Evolutionary conservation across 2,888 invertebrate species (phyloP), one percentile per base, ranked within the genome.

Genomic region (Heliconius aoede): DNA sequence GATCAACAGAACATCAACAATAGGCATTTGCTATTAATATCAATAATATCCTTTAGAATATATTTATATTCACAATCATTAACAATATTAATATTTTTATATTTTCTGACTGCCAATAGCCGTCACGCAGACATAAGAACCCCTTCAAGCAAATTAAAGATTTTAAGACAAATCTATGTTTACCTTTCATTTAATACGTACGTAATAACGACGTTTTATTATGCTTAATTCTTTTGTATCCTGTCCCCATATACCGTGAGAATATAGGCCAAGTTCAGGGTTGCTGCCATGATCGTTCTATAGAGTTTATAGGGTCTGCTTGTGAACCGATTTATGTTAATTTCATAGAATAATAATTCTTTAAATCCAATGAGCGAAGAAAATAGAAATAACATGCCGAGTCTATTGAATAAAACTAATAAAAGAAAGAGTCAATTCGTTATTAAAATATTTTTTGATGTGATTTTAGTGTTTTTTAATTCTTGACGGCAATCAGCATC

Each of bases 221-320:
- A 83, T 81, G 80, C 84, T 81, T 80, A 80, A 84, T 85, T 83
- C 86, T 87, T 90, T 89, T 88, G 87, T 85, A 76, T 78, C 82
- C 83, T 82, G 84, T 69, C 85, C 85, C 86, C 84, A 84, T 83
- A 83, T 87, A 86, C 81, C 92, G 93, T 94, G 94, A 89, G 93
- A 93, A 93, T 87, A 83, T 92, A 83, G 91, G 91, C 88, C 92
- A 94, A 93, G 94, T 92, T 94, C 93, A 93, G 83, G 88, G 89
- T 81, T 83, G 74, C 79, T 84, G 88, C 87, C 88, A 80, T 83
- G 81, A 87, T 40, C 8, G 32, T 32, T 69, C n/a, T 69, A 15
- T 69, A 55, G 51, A 24, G 28, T 21, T 4, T 69, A 24, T 69
- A 24, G 55, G 69, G 81, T 83, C 81, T 78, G 79, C 76, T 81